Evolutionary conservation across 2,113 vertebrate genomes (phyloP), one percentile per base, ranked within the genome.

Genomic region (Tupaia chinensis): DNA sequence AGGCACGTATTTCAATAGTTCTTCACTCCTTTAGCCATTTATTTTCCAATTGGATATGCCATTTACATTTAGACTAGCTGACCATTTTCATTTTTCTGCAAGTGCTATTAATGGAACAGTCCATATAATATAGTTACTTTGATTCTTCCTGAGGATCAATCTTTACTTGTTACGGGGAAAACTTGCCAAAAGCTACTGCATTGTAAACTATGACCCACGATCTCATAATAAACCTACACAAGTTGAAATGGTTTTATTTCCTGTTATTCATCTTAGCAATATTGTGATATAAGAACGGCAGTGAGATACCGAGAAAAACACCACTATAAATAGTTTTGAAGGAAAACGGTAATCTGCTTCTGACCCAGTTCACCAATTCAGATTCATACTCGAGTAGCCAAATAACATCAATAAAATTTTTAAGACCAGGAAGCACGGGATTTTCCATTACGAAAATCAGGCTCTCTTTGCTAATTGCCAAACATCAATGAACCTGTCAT

Each of bases 381-480:
- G 76, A 97, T 54, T 89, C 34, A 81, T 58, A 81, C 17, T 7
- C 44, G 25, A 74, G 61, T 7, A 81, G 76, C 25, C 10, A 32
- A 77, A 91, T 87, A 56, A 32, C 16, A 94, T 70, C 73, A 96
- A 96, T 79, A 74, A 97, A 88, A 96, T 93, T 96, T 95, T 95
- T 95, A 34, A 92, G 0, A 73, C 83, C 97, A 98, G 92, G n/a
- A 93, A 76, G 73, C 15, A 16, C 3, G 84, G 84, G 85, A 69
- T 65, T 94, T 97, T 95, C 66, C 70, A 85, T 94, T 95, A 97
- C 91, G 95, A 96, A 96, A 94, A 77, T 22, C 44, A 97, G 74
- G 66, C 76, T 95, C 54, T 82, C 34, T 87, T 65, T 95, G 93
- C 82, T 95, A 97, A 96, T 54, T 94, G 83, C 78, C 83, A 70